These are phyloP conservation scores for Toxostoma redivivum DNA, from an alignment of 2,113 vertebrate genomes.

Conservation along the genomic window DNA sequence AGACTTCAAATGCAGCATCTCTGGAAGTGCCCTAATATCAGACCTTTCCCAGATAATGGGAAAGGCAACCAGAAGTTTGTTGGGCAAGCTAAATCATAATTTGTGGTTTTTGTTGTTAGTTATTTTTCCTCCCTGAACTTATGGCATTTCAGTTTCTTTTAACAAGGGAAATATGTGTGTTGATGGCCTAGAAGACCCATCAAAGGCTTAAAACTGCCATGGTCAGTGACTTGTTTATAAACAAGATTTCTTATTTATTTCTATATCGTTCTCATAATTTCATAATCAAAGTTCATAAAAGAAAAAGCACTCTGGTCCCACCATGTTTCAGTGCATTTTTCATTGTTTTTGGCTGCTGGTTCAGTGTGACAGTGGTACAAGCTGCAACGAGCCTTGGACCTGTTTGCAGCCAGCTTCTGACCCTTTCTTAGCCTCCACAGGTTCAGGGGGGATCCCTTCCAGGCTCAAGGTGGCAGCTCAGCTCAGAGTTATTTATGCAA, in stretches of 20 bases:
- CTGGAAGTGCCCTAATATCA: background rate
- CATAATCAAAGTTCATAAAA: background rate
- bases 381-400: background rate
- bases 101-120: background rate
- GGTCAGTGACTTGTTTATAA: background rate
- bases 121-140: background rate
- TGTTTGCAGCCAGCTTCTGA: background rate
- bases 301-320: background rate
- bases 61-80: background rate
- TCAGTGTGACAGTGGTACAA: background rate
- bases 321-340: background rate
- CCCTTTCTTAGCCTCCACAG: background rate
- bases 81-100: background rate
- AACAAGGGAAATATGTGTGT: accelerated
- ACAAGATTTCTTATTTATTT: background rate
- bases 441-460: background rate
- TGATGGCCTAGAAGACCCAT: background rate
- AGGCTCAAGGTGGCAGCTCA: accelerated
- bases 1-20: background rate
- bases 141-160: background rate
- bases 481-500: background rate
- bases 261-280: background rate
- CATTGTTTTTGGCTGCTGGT: background rate
- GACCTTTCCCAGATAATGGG: background rate
- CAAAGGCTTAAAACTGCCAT: background rate